Conservation (phyloP, 2,797 vertebrate genomes). For the Brachymystax lenok region DNA sequence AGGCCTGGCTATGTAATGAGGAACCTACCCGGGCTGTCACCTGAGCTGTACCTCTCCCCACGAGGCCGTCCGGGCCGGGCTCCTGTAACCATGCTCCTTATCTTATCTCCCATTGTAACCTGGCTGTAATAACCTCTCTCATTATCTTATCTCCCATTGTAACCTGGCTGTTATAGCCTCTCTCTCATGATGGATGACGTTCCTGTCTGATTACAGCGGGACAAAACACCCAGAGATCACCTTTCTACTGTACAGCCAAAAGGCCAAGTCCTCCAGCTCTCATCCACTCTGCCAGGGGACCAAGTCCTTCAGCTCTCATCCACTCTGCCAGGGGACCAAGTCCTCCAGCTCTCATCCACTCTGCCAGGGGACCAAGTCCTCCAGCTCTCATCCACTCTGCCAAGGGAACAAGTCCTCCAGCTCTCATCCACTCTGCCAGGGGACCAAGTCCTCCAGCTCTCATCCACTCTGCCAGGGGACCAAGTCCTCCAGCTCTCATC, state of each 20-base stretch:
- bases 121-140: slow-evolving; percentile 71
- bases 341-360: slow-evolving; percentile 36
- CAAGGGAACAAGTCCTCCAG: slow-evolving; percentile 8
- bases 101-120: slow-evolving; percentile 73
- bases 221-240: slow-evolving; percentile 71
- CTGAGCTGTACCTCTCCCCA: slow-evolving; percentile 61
- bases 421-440: slow-evolving; percentile 38
- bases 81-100: slow-evolving; percentile 69
- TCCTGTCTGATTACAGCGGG: slow-evolving; percentile 75
- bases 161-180: slow-evolving; percentile 69
- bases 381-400: slow-evolving; percentile 40
- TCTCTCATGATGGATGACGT: slow-evolving; percentile 76
- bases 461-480: slow-evolving; percentile 33
- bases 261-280: slow-evolving; percentile 47
- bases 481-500: slow-evolving; percentile 23
- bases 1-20: slow-evolving; percentile 54
- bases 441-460: slow-evolving; percentile 15
- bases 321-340: slow-evolving; percentile 27
- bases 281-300: no score
- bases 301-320: slow-evolving; percentile 25
- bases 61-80: slow-evolving; percentile 32
- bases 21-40: slow-evolving; percentile 56
- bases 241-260: slow-evolving; percentile 55
- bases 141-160: slow-evolving; percentile 77
- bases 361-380: slow-evolving; percentile 11